phyloP scores from a whole-genome alignment of 2,797 vertebrate genomes.

The Oceanodroma leucorhoa region DNA sequence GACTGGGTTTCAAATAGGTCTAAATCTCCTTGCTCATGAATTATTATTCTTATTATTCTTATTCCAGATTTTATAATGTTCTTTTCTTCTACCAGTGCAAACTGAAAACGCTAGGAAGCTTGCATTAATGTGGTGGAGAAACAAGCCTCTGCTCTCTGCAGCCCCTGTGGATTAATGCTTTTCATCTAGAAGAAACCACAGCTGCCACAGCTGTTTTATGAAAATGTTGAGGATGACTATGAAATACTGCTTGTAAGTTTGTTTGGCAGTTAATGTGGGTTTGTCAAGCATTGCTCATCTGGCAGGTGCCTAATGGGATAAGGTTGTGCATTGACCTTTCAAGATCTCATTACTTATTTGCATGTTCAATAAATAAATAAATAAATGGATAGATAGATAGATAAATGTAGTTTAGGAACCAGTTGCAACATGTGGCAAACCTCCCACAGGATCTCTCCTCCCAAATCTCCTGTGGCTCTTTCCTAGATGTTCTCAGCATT shows the following conservation, averaged over 20 bases:
- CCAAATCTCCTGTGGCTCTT: not conserved
- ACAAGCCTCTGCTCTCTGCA: not conserved
- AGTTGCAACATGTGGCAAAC: not conserved
- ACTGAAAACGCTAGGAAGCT: not conserved
- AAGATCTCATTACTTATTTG: not conserved
- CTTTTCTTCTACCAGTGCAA: not conserved
- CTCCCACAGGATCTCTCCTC: not conserved
- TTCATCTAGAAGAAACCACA: not conserved
- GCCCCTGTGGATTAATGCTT: not conserved
- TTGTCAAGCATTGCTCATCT: not conserved
- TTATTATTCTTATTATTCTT: not conserved
- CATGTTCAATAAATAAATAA: not conserved
- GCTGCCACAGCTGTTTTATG: not conserved
- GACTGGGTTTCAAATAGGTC: not conserved
- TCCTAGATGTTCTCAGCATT: not conserved
- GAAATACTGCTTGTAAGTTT: not conserved
- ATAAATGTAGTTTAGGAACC: not conserved
- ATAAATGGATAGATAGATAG: not conserved
- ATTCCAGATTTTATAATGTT: not conserved
- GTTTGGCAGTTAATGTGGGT: not conserved
- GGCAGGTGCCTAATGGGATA: not conserved
- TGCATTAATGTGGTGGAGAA: not conserved
- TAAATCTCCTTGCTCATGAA: not conserved
- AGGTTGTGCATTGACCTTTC: not conserved
- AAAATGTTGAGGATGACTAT: not conserved